Evolutionary conservation across 1,140 invertebrate species (phyloP), one percentile per base, ranked within the genome.

Genomic region (Ostrea denselamellosa): DNA sequence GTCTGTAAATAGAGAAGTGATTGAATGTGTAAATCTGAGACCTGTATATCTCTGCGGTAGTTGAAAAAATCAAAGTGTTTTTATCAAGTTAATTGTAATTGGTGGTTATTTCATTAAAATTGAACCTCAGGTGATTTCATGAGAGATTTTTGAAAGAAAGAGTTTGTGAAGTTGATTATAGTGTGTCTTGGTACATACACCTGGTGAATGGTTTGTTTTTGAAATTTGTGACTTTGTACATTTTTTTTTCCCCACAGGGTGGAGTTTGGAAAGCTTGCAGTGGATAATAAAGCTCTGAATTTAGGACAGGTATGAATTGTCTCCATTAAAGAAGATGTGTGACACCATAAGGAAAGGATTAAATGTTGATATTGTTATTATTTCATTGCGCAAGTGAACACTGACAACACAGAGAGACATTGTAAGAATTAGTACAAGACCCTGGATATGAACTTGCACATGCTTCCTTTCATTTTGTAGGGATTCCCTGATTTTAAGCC

Each of bases 401-500:
- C n/a, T n/a, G n/a, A n/a, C n/a, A n/a, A n/a, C n/a, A n/a, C n/a
- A n/a, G n/a, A n/a, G n/a, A n/a, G n/a, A n/a, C n/a, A n/a, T n/a
- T n/a, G n/a, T n/a, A n/a, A n/a, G n/a, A n/a, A n/a, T n/a, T n/a
- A n/a, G n/a, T n/a, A n/a, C n/a, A n/a, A n/a, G n/a, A n/a, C n/a
- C n/a, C n/a, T 52, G 12, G 3, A 28, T 44, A 8, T 52, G 0
- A 65, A 17, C 25, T 58, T 0, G 86, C 52, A 22, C 17, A 19
- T 62, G 17, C 5, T 1, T 44, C 34, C 34, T 2, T 44, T 44
- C 5, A 22, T 89, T 14, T 89, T 90, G 53, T 86, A 96, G 96
- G 99, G 99, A 3, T 99, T 99, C 95, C 98, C 99, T 0, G 98
- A 99, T 94, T 99, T 97, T 95, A 96, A 97, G 91, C 96, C 98